Conservation (phyloP, 2,113 vertebrate genomes). For the Colaptes auratus region DNA sequence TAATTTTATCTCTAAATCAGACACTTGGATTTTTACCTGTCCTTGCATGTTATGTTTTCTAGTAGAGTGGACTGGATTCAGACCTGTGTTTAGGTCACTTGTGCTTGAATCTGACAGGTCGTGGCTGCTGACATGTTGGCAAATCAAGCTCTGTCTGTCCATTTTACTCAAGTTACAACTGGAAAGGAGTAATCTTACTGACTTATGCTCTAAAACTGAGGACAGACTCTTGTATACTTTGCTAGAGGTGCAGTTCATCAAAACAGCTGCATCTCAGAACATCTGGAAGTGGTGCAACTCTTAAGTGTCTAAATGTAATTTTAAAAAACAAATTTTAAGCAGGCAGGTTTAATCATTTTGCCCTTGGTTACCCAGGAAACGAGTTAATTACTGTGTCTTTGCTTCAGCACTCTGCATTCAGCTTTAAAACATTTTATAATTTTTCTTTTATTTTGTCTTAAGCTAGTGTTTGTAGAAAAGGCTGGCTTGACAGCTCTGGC, state of each 20-base stretch:
- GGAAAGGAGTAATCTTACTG: not conserved
- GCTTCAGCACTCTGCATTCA: constrained; percentile 4
- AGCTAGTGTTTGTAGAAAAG: constrained; percentile 53
- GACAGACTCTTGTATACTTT: not conserved
- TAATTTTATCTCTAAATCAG: not conserved
- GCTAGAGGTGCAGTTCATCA: not conserved
- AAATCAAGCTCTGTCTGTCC: not conserved
- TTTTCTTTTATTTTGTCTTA: constrained; percentile 62
- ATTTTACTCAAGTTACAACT: not conserved
- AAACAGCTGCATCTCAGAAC: not conserved
- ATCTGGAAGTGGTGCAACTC: not conserved
- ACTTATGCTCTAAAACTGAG: not conserved
- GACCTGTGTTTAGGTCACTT: not conserved
- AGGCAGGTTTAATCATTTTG: constrained; percentile 42
- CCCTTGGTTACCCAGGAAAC: constrained; percentile 59
- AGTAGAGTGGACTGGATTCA: not conserved
- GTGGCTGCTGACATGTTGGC: not conserved
- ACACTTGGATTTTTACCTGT: not conserved
- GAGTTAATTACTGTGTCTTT: constrained; percentile 57
- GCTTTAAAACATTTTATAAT: constrained; percentile 57
- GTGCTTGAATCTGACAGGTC: not conserved
- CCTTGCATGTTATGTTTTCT: not conserved
- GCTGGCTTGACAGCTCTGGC: constrained; percentile 59
- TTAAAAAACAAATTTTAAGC: constrained; percentile 35
- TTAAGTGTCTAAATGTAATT: constrained; percentile 23